Evolutionary conservation across 1,140 invertebrate species (phyloP).

Genomic region (Calephelis virginiensis): DNA sequence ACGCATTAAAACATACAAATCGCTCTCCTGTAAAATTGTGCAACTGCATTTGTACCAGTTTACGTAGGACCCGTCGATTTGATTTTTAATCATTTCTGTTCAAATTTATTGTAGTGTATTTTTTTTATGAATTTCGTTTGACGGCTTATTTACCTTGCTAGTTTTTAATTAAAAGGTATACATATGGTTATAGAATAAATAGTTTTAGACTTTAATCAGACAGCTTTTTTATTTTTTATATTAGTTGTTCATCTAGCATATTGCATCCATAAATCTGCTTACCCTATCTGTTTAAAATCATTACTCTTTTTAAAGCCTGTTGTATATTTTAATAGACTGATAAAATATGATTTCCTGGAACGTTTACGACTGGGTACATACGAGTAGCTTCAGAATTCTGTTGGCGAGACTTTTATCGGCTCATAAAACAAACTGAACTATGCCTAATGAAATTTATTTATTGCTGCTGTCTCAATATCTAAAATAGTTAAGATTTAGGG

Average conservation of each 20-base stretch:
- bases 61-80: too few relatives aligned
- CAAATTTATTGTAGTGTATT: too few relatives aligned
- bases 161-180: too few relatives aligned
- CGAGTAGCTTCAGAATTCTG: not conserved
- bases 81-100: too few relatives aligned
- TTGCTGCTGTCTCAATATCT: not conserved
- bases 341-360: constrained; percentile 11
- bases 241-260: not conserved
- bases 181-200: too few relatives aligned
- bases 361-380: constrained; percentile 4
- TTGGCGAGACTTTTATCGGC: constrained; percentile 6
- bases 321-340: constrained; percentile 6
- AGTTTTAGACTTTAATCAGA: too few relatives aligned
- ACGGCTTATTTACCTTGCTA: too few relatives aligned
- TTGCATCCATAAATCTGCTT: not conserved
- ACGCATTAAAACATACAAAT: too few relatives aligned
- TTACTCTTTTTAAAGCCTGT: constrained; percentile 4
- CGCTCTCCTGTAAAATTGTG: too few relatives aligned
- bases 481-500: not conserved
- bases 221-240: too few relatives aligned
- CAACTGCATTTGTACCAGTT: too few relatives aligned
- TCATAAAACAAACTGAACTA: constrained; percentile 12
- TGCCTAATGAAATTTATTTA: not conserved
- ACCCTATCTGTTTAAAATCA: constrained; percentile 5
- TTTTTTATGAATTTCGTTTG: too few relatives aligned